phyloP scores from a whole-genome alignment of 1,140 invertebrate genomes.

The Drosophila pseudoananassae region DNA sequence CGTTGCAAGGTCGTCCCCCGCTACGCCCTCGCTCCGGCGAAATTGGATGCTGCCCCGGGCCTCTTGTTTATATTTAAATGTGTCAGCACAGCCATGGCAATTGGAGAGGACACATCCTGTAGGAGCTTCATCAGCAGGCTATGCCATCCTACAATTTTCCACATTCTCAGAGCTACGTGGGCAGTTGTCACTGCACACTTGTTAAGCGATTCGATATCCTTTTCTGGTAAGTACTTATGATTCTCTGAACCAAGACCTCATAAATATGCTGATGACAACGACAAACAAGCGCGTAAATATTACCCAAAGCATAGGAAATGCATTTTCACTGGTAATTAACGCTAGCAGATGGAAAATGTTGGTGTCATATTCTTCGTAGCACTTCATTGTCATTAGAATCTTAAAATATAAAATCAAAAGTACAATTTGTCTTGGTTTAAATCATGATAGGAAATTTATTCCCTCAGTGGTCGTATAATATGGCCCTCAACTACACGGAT shows the following conservation, averaged over 20 bases:
- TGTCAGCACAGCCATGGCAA: constrained; percentile 63
- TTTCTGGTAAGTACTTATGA: constrained; percentile 13
- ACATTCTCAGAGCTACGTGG: constrained; percentile 42
- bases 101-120: constrained; percentile 66
- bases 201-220: constrained; percentile 34
- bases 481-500: background rate
- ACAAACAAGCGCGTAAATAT: constrained; percentile 60
- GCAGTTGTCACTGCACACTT: constrained; percentile 65
- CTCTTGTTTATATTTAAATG: constrained; percentile 78
- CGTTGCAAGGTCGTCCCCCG: constrained; percentile 56
- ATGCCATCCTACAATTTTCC: background rate
- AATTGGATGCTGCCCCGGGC: constrained; percentile 61
- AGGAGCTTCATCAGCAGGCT: constrained; percentile 8
- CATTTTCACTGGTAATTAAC: constrained; percentile 50
- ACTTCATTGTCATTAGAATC: too few species aligned
- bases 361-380: constrained; percentile 30
- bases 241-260: constrained; percentile 26
- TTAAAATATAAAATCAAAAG: background rate
- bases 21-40: constrained; percentile 18
- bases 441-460: background rate
- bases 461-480: background rate
- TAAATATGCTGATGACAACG: constrained; percentile 49
- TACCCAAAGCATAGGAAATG: constrained; percentile 62
- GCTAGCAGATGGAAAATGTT: constrained; percentile 15
- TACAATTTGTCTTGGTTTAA: background rate